Conservation (phyloP, 2,113 vertebrate species). For the Sminthopsis crassicaudata region DNA sequence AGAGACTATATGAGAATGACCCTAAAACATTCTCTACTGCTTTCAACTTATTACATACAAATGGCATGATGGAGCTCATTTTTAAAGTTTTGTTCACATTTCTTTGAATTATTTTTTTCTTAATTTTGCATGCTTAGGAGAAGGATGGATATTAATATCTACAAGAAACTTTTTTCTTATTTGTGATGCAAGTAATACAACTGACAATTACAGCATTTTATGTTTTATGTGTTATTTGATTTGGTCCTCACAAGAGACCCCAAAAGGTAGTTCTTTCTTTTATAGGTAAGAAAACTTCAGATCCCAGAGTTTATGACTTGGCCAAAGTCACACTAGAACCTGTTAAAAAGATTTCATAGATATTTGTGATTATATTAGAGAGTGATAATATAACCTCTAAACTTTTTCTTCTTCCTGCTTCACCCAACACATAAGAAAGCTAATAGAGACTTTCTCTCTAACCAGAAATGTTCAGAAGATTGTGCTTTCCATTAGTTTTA, state of each 20-base stretch:
- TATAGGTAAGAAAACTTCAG: neutral
- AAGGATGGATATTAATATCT: neutral
- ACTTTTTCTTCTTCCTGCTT: neutral
- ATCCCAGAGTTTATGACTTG: neutral
- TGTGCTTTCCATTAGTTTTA: neutral
- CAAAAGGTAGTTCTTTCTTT: neutral
- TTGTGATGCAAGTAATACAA: neutral
- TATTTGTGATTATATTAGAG: neutral
- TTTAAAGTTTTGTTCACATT: neutral
- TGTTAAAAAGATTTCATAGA: neutral
- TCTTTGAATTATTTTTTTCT: neutral
- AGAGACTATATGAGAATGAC: neutral
- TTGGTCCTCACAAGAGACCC: neutral
- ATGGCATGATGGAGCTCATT: neutral
- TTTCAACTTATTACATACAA: neutral
- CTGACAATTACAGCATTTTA: neutral
- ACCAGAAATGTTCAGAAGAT: neutral
- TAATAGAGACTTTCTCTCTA: neutral
- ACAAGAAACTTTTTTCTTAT: neutral
- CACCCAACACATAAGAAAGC: neutral
- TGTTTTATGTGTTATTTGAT: neutral
- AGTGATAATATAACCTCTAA: neutral
- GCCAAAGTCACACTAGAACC: neutral
- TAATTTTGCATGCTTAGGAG: neutral
- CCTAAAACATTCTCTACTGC: neutral